Conservation (phyloP, 2,888 invertebrate genomes). For the Platerodrilus igneus region DNA sequence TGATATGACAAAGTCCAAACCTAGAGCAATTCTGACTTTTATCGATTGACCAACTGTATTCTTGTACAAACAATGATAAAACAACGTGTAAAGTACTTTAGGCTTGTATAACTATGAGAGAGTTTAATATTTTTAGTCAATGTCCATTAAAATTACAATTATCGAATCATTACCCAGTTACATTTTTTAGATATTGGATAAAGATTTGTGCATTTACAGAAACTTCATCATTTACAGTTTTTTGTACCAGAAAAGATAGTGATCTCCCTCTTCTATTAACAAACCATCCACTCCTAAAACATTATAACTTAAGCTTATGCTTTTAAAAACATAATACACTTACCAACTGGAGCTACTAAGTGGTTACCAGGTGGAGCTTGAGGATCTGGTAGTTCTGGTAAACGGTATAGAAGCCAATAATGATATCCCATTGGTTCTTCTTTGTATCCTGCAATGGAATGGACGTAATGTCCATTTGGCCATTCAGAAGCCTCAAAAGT, state of each 20-base stretch:
- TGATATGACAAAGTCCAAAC: too few species aligned
- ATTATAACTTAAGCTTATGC: too few species aligned
- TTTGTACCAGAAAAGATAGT: slow-evolving; percentile 90
- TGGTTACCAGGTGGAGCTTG: slow-evolving; percentile 79
- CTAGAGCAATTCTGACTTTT: too few species aligned
- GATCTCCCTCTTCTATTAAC: slow-evolving; percentile 81
- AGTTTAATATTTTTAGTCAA: too few species aligned
- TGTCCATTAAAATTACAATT: too few species aligned
- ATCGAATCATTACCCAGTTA: too few species aligned
- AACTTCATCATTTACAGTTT: slow-evolving; percentile 61
- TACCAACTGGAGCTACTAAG: slow-evolving; percentile 82
- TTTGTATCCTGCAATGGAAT: slow-evolving; percentile 74
- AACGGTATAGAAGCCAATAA: slow-evolving; percentile 83
- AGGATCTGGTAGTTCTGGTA: slow-evolving; percentile 76
- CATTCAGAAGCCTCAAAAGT: slow-evolving; percentile 70
- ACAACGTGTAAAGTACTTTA: too few species aligned
- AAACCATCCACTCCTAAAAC: slow-evolving; percentile 82
- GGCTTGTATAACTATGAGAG: too few species aligned
- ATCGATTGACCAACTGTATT: too few species aligned
- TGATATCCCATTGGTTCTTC: slow-evolving; percentile 82
- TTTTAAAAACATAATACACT: too few species aligned
- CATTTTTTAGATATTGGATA: too few species aligned
- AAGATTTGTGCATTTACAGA: slow-evolving; percentile 18
- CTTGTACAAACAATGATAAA: too few species aligned
- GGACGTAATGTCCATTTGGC: slow-evolving; percentile 90